Conservation (phyloP, 2,888 invertebrate species). For the Chironomus tentans region DNA sequence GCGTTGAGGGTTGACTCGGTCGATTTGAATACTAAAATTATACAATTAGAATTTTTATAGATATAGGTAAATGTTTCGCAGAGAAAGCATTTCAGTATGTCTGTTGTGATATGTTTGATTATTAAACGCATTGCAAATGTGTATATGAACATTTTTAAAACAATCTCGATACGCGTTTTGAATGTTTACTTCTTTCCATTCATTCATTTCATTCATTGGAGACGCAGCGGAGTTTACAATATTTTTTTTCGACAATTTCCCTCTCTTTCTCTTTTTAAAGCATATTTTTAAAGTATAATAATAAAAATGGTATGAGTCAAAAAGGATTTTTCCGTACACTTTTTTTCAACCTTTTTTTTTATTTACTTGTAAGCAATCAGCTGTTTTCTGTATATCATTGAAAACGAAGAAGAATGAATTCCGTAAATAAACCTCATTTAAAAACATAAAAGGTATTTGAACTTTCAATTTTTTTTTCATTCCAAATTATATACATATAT, state of each 20-base stretch:
- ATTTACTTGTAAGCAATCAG: constrained; percentile 25
- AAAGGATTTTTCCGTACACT: constrained; percentile 20
- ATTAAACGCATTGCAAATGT: neutral
- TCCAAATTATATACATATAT: neutral
- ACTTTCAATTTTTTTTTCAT: constrained; percentile 8
- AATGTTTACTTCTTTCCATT: neutral
- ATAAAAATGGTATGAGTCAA: neutral
- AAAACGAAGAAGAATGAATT: constrained; percentile 9
- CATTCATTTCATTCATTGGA: neutral
- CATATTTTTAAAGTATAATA: constrained; percentile 17
- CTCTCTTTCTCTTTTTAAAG: constrained; percentile 16
- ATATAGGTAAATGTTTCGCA: neutral
- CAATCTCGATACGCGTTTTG: too few species aligned
- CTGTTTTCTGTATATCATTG: constrained; percentile 26
- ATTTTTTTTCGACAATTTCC: neutral
- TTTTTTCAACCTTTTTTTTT: constrained; percentile 26
- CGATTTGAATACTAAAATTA: constrained; percentile 29
- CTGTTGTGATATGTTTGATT: neutral
- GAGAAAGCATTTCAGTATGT: too few species aligned
- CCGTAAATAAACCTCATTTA: constrained; percentile 17
- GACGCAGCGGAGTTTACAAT: neutral
- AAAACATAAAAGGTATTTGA: constrained; percentile 24
- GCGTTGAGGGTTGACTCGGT: constrained; percentile 30
- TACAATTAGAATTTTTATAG: neutral
- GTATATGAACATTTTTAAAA: too few species aligned